Conservation (phyloP, 2,797 vertebrate species). For the Gadopsis marmoratus region DNA sequence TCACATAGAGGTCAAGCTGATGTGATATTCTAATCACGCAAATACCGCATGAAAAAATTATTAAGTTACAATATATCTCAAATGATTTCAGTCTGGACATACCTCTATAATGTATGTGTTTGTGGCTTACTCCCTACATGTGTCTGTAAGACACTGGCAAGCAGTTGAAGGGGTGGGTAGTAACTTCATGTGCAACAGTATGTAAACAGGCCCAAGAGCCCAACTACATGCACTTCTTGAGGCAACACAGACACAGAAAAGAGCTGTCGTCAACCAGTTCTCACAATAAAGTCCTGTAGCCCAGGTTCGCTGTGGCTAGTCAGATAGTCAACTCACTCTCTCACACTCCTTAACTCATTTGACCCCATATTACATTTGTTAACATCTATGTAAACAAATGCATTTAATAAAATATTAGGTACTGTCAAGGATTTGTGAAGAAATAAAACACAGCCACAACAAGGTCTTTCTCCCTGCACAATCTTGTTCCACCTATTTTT, state of each 20-base stretch:
- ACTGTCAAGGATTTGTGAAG: not conserved
- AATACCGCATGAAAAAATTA: not conserved
- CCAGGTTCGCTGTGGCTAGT: slow-evolving; percentile 30
- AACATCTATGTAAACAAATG: slow-evolving; percentile 25
- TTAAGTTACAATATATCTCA: not conserved
- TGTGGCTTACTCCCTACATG: slow-evolving; percentile 36
- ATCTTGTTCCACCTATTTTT: not conserved
- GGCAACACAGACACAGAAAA: slow-evolving; percentile 68
- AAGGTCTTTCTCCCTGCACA: not conserved
- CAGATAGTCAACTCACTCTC: slow-evolving; percentile 14
- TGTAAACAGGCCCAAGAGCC: slow-evolving; percentile 75
- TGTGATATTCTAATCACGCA: not conserved
- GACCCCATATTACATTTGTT: slow-evolving; percentile 30
- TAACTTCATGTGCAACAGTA: slow-evolving; percentile 62
- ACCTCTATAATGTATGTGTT: slow-evolving; percentile 26
- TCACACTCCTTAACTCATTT: slow-evolving; percentile 25
- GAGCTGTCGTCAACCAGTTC: slow-evolving; percentile 54
- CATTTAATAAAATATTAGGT: slow-evolving; percentile 26
- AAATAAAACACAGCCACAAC: not conserved
- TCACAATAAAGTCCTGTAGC: slow-evolving; percentile 49
- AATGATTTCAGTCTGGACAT: slow-evolving; percentile 1
- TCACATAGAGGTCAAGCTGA: not conserved
- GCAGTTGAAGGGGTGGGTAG: slow-evolving; percentile 43
- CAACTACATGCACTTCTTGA: slow-evolving; percentile 71
- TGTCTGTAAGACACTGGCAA: slow-evolving; percentile 23